Evolutionary conservation across 2,113 vertebrate genomes (phyloP).

Genomic region (Sardina pilchardus): DNA sequence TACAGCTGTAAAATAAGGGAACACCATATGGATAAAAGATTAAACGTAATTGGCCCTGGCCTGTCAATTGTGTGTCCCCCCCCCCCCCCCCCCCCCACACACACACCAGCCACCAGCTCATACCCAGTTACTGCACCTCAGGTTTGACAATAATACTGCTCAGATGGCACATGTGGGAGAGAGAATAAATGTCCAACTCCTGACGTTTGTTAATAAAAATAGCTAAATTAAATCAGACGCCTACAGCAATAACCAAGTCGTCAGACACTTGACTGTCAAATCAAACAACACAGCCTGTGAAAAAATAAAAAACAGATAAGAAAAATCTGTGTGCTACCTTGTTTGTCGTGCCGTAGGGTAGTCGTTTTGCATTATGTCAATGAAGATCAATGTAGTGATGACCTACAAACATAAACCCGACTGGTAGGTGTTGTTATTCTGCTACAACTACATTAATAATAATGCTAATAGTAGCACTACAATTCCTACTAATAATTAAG

Average conservation of each 20-base stretch:
- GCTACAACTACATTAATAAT: too few species aligned
- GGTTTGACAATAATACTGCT: background rate
- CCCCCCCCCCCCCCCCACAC: background rate
- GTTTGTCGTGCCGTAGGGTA: background rate
- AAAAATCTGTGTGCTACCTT: background rate
- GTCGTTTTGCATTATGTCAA: background rate
- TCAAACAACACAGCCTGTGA: background rate
- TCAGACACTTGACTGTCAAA: background rate
- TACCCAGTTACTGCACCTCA: background rate
- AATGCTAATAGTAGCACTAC: too few species aligned
- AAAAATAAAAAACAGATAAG: background rate
- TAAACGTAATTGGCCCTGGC: background rate
- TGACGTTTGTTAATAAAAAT: background rate
- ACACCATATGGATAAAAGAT: background rate
- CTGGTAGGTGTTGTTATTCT: too few species aligned
- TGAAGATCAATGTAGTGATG: background rate
- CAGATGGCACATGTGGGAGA: background rate
- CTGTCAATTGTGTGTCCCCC: background rate
- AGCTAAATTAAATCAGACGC: background rate
- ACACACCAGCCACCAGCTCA: background rate
- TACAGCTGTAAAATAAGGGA: constrained; percentile 9
- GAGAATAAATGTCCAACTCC: background rate
- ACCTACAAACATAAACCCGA: too few species aligned
- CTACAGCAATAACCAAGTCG: background rate
- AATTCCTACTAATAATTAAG: too few species aligned